Percentiles rank a stretch among this genome's conserved stretches.
Conservation (phyloP, 2,113 vertebrate species). For the Accipiter cooperii region DNA sequence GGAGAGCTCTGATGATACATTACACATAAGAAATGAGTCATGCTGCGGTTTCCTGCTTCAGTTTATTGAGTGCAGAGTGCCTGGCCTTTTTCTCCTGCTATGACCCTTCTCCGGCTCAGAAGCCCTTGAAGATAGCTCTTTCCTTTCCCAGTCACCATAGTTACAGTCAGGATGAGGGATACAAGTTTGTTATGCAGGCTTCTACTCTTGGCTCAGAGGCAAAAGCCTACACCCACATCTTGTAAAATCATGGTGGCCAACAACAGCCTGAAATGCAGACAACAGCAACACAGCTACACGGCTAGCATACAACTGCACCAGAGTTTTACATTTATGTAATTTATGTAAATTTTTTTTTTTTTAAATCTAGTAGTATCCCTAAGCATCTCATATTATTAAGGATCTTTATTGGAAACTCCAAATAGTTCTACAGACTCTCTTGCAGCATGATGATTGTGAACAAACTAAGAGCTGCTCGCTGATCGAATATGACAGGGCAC, state of each 20-base stretch:
- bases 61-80: slow-evolving; percentile 18
- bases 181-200: background rate
- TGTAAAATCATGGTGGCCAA: background rate
- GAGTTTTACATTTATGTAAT: background rate
- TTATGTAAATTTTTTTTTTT: too few relatives aligned
- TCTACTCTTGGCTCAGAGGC: background rate
- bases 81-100: slow-evolving; percentile 21
- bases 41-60: slow-evolving; percentile 41
- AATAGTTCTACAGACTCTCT: background rate
- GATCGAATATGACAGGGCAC: background rate
- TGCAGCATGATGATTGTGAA: background rate
- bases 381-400: background rate
- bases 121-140: background rate
- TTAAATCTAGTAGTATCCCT: background rate
- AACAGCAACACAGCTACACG: background rate
- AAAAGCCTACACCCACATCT: background rate
- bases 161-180: background rate
- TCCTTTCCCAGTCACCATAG: background rate
- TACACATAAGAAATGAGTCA: slow-evolving; percentile 45
- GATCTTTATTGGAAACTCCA: background rate
- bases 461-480: background rate
- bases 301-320: background rate
- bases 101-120: slow-evolving; percentile 28
- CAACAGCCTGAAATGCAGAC: background rate
- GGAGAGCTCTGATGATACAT: slow-evolving; percentile 41